Conservation (phyloP, 2,797 vertebrate genomes). For the Petrocephalus sullivani region DNA sequence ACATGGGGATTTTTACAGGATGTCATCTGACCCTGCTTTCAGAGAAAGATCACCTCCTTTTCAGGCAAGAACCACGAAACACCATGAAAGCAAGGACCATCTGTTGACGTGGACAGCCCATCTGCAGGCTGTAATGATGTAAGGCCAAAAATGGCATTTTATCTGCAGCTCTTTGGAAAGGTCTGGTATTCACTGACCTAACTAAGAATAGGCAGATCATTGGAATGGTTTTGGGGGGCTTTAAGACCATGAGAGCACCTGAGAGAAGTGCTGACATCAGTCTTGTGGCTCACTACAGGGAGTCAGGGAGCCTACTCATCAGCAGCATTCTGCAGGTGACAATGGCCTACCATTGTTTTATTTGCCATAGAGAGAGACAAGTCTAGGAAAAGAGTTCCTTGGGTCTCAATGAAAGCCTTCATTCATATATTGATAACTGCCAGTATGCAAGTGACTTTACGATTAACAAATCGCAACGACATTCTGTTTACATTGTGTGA, state of each 20-base stretch:
- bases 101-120: conserved; percentile 35
- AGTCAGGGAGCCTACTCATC: background rate
- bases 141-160: conserved; percentile 40
- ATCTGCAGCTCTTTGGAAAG: conserved; percentile 31
- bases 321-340: background rate
- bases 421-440: background rate
- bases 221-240: background rate
- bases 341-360: conserved; percentile 2
- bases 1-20: conserved; percentile 39
- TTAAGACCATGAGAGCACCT: conserved; percentile 24
- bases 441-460: conserved; percentile 1
- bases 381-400: background rate
- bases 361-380: conserved; percentile 12
- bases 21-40: conserved; percentile 23
- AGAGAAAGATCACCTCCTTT: conserved; percentile 36
- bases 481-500: background rate
- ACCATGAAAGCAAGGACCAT: conserved; percentile 40
- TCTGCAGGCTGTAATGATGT: conserved; percentile 36
- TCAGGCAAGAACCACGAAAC: conserved; percentile 44
- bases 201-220: background rate
- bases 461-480: background rate
- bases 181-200: conserved; percentile 32
- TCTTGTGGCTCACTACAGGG: background rate
- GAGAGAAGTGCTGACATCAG: background rate
- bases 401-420: background rate